A percentile compares a stretch with the other conserved stretches of the same genome.
These are phyloP conservation scores for Pygoscelis antarcticus DNA, from an alignment of 2,113 vertebrate species.

Conservation along the genomic window DNA sequence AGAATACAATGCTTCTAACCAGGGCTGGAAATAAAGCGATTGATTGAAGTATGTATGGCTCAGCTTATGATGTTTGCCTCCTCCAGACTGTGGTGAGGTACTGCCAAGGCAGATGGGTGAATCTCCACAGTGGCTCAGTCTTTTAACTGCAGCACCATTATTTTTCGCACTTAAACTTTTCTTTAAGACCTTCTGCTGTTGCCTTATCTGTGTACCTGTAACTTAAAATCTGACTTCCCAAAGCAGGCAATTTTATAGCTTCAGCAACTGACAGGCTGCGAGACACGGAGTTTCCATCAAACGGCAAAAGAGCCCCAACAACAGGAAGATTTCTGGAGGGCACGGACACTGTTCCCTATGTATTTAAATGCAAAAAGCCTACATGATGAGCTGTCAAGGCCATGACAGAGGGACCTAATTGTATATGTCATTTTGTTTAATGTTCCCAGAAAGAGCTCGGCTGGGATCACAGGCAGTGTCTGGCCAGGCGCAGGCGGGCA, in stretches of 20 bases:
- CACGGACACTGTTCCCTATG: neutral
- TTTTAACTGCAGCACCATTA: neutral
- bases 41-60: neutral
- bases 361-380: neutral
- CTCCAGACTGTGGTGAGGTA: neutral
- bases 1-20: neutral
- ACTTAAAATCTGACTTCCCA: neutral
- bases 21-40: neutral
- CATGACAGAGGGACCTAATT: neutral
- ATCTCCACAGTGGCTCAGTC: neutral
- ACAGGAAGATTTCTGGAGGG: neutral
- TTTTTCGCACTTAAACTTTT: neutral
- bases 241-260: neutral
- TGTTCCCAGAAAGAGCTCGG: neutral
- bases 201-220: neutral
- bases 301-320: neutral
- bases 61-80: neutral
- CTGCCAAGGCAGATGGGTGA: neutral
- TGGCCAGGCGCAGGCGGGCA: fast-evolving
- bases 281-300: neutral
- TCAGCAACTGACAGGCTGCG: neutral
- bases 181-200: neutral
- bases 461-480: neutral
- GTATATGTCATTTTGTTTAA: neutral
- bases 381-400: neutral